Evolutionary conservation across 2,888 invertebrate species (phyloP), one percentile per base, ranked within the genome.

Genomic region (Troglohyphantes excavatus): DNA sequence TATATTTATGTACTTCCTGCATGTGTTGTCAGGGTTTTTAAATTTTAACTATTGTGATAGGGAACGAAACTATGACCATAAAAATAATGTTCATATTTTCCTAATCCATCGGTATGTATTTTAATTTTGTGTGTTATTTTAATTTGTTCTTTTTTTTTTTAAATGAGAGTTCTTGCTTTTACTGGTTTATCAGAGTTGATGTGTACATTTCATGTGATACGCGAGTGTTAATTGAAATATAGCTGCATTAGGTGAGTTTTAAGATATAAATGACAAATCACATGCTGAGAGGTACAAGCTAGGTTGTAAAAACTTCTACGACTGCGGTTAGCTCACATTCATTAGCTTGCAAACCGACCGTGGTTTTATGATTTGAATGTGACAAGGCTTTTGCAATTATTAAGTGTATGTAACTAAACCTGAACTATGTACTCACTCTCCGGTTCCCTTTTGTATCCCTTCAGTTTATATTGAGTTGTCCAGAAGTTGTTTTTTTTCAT

Each of bases 1-100:
- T 72, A 86, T n/a, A n/a, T 86, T 78, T 86, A 79, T 86, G 63
- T 79, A 63, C 67, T 46, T 72, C 39, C 70, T 65, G 83, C 82
- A 89, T 82, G 68, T 79, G 65, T 73, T 85, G 68, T 53, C 68
- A 33, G 61, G 39, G 19, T 65, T 73, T 72, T 83, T 63, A 72
- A 83, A 65, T 73, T 73, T 72, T 72, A 61, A 33, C 59, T 33
- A 19, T n/a, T 82, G 82, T 72, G 72, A 53, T 72, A 72, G 7
- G 26, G 46, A 26, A 46, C 6, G 46, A 27, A 72, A 43, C 21
- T 23, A 26, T 63, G 26, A 46, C 17, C 43, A 43, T 46, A 1
- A 13, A 21, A 72, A 11, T 21, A 21, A n/a, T 23, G 13, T 72
- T 53, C 23, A 17, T 23, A 46, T 72, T 26, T 26, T n/a, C 72